phyloP scores from a whole-genome alignment of 2,888 invertebrate species.

The Lithophane socia region DNA sequence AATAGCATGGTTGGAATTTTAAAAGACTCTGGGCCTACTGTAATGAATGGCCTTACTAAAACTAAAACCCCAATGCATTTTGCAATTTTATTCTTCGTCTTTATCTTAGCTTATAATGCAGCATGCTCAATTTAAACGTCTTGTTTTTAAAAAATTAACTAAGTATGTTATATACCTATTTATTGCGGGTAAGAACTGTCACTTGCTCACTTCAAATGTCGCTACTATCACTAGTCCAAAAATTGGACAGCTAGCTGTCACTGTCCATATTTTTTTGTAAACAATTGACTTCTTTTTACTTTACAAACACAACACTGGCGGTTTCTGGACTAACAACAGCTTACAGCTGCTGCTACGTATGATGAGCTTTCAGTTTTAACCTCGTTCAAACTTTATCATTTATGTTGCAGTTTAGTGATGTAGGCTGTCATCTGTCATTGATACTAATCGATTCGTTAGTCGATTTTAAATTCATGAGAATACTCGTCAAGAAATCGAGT shows the following conservation, averaged over 20 bases:
- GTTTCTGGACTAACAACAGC: background rate
- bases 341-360: background rate
- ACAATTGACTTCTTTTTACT: background rate
- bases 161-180: background rate
- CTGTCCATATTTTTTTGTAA: background rate
- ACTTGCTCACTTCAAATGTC: background rate
- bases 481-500: conserved; percentile 21
- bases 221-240: background rate
- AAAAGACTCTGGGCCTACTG: conserved; percentile 17
- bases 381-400: background rate
- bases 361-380: background rate
- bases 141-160: background rate
- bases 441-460: conserved; percentile 15
- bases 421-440: background rate
- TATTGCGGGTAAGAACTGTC: background rate
- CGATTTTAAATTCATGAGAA: conserved; percentile 10
- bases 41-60: background rate
- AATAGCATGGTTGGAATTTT: conserved; percentile 48
- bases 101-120: background rate
- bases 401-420: conserved; percentile 6
- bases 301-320: background rate
- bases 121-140: background rate
- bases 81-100: background rate
- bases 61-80: conserved; percentile 16
- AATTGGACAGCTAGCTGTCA: background rate